Conservation (phyloP, 2,113 vertebrate genomes). For the Hymenochirus boettgeri region DNA sequence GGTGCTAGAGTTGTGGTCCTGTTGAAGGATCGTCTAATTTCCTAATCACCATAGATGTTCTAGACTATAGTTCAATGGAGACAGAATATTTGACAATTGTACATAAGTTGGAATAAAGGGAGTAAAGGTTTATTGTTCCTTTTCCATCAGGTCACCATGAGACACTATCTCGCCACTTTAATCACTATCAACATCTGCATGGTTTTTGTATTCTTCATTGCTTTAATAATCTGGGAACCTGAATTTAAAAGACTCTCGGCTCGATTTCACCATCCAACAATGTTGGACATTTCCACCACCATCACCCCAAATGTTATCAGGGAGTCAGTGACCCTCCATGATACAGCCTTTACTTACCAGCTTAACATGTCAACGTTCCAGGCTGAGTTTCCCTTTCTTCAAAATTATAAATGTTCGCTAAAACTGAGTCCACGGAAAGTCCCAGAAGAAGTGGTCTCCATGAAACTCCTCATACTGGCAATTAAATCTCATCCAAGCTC, state of each 20-base stretch:
- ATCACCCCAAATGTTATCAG: not conserved
- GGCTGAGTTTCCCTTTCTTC: conserved; percentile 6
- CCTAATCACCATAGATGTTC: no score
- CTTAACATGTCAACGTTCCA: not conserved
- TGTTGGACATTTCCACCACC: not conserved
- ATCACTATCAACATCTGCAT: not conserved
- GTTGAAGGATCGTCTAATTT: no score
- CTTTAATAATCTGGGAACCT: not conserved
- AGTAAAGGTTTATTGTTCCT: no score
- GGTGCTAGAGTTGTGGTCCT: no score
- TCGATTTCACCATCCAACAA: no score
- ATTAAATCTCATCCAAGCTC: conserved; percentile 26
- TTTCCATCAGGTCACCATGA: not conserved
- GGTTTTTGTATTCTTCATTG: not conserved
- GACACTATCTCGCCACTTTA: no score
- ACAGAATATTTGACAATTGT: no score
- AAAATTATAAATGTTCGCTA: conserved; percentile 14
- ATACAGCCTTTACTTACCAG: not conserved
- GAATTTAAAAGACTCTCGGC: not conserved
- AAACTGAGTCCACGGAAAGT: not conserved
- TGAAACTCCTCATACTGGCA: conserved; percentile 1
- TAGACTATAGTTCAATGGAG: no score
- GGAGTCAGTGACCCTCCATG: not conserved
- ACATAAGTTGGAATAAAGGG: no score
- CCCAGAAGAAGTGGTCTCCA: rapidly evolving